Evolutionary conservation across 2,797 vertebrate genomes (phyloP).

Genomic region (Orientallactaga sibirica): DNA sequence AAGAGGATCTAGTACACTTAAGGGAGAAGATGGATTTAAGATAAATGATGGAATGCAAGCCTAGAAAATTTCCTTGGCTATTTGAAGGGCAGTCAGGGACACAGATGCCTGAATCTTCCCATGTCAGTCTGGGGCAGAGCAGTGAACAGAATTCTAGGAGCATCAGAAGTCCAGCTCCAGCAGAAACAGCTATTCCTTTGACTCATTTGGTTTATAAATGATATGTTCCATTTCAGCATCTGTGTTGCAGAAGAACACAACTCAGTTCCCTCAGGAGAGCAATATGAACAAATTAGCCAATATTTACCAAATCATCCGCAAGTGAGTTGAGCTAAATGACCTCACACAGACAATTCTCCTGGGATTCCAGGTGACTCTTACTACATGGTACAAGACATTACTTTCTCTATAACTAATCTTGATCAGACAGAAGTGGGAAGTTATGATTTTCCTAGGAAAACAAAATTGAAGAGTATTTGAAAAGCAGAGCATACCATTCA

Average conservation of each 20-base stretch:
- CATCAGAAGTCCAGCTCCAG: neutral
- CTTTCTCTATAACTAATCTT: neutral
- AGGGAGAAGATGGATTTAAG: neutral
- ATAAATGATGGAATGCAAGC: neutral
- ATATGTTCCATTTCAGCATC: constrained; percentile 25
- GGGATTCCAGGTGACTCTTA: constrained; percentile 13
- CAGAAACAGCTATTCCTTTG: neutral
- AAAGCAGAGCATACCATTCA: constrained; percentile 7
- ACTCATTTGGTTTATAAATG: neutral
- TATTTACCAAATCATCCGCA: constrained; percentile 71
- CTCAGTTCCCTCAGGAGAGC: constrained; percentile 61
- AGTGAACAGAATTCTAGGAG: neutral
- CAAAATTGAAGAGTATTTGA: neutral
- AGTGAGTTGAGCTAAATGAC: constrained; percentile 55
- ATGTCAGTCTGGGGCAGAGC: too few species aligned
- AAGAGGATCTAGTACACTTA: neutral
- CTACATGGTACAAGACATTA: neutral
- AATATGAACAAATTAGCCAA: constrained; percentile 60
- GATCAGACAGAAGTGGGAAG: neutral
- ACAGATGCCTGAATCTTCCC: neutral
- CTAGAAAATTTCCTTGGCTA: neutral
- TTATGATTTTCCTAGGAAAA: constrained; percentile 22
- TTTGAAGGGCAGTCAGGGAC: neutral
- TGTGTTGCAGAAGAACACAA: constrained; percentile 8
- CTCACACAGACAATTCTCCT: constrained; percentile 37